A percentile compares a stretch with the other conserved stretches of the same genome.
phyloP scores from a whole-genome alignment of 2,113 vertebrate species.

The Hydrolagus affinis region DNA sequence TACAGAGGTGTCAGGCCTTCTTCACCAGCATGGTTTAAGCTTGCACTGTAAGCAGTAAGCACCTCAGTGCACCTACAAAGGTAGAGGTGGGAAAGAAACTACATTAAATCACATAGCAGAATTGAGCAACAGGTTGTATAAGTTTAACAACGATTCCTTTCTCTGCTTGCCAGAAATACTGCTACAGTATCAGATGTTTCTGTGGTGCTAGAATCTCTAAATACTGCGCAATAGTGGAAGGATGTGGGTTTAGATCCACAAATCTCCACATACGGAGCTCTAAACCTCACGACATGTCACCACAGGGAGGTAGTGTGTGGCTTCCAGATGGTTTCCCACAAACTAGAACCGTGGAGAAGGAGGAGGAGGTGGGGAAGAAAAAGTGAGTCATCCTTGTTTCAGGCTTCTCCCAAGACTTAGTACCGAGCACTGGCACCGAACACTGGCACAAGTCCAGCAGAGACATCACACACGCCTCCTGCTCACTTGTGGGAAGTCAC shows the following conservation, averaged over 20 bases:
- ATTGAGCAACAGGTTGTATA: not conserved
- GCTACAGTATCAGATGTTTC: too few relatives aligned
- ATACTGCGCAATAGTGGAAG: not conserved
- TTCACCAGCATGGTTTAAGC: constrained; percentile 64
- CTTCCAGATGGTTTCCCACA: not conserved
- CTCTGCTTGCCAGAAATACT: too few relatives aligned
- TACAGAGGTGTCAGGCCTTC: constrained; percentile 75
- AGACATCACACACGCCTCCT: too few relatives aligned
- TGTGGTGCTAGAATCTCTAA: too few relatives aligned
- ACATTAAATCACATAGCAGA: not conserved
- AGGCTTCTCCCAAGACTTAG: not conserved
- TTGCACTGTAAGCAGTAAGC: constrained; percentile 68
- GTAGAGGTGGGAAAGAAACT: constrained; percentile 35
- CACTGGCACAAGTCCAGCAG: not conserved
- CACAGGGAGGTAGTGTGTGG: not conserved
- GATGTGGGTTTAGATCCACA: not conserved
- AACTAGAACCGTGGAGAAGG: not conserved
- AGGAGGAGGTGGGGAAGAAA: not conserved
- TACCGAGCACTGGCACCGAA: not conserved
- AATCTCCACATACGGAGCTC: not conserved
- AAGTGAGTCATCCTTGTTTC: not conserved
- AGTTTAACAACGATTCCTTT: too few relatives aligned
- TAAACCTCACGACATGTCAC: not conserved
- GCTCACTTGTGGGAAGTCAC: not conserved
- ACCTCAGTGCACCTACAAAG: constrained; percentile 70